Percentiles rank a stretch among this genome's conserved stretches.
These are phyloP conservation scores for Cynocephalus volans DNA, from an alignment of 2,113 vertebrate species.

Conservation along the genomic window DNA sequence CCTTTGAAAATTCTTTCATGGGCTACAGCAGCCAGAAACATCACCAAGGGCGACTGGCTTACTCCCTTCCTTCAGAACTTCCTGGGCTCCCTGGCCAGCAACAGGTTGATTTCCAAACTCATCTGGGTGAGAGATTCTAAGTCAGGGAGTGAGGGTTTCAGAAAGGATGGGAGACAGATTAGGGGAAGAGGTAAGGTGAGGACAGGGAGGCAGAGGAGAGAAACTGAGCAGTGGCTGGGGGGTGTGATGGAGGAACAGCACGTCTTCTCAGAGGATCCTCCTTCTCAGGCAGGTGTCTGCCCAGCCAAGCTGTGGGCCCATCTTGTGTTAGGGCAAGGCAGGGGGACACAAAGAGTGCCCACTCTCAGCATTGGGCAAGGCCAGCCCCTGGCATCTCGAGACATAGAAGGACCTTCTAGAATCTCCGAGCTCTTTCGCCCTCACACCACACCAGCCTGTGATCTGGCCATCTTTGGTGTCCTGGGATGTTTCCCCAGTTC, in stretches of 20 bases:
- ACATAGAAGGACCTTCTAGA: not conserved
- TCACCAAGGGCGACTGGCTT: not conserved
- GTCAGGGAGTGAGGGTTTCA: not conserved
- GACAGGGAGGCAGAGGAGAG: not conserved
- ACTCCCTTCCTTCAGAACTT: not conserved
- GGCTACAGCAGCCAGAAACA: not conserved
- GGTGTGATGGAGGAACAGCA: not conserved
- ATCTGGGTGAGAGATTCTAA: not conserved
- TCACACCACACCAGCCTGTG: not conserved
- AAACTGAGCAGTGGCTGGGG: not conserved
- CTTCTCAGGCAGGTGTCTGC: not conserved
- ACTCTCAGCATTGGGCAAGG: accelerated
- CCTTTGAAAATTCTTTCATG: not conserved
- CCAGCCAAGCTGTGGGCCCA: not conserved
- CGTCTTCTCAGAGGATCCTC: not conserved
- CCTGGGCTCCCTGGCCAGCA: not conserved
- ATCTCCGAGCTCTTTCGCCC: not conserved
- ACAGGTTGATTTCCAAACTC: not conserved
- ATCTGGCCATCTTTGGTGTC: not conserved
- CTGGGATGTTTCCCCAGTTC: not conserved
- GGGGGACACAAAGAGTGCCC: not conserved
- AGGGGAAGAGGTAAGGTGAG: no score
- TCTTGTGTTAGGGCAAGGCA: not conserved
- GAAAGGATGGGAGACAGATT: not conserved
- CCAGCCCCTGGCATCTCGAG: not conserved